Conservation (phyloP, 1,140 invertebrate genomes). For the Drosophila triauraria region DNA sequence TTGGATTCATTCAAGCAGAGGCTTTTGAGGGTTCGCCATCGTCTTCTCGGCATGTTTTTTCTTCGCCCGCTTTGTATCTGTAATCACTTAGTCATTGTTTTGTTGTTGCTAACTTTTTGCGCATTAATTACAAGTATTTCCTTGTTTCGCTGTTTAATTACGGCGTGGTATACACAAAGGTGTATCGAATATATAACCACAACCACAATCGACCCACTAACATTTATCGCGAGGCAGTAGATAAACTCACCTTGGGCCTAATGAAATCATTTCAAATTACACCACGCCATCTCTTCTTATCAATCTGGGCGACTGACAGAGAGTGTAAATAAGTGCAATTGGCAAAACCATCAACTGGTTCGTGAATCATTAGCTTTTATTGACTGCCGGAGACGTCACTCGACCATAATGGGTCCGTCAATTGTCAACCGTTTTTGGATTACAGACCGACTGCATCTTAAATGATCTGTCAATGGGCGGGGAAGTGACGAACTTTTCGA, state of each 20-base stretch:
- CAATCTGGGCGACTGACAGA: conserved; percentile 7
- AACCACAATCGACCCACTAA: conserved; percentile 58
- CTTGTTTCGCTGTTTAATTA: conserved; percentile 59
- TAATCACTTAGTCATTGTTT: conserved; percentile 72
- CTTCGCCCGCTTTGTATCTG: conserved; percentile 58
- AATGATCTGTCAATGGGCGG: conserved; percentile 19
- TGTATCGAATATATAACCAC: conserved; percentile 13
- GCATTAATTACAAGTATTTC: conserved; percentile 75
- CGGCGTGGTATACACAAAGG: conserved; percentile 4
- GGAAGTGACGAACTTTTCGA: conserved; percentile 26
- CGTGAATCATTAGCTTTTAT: conserved; percentile 26
- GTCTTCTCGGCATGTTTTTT: conserved; percentile 24
- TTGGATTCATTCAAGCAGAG: conserved; percentile 60
- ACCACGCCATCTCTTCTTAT: conserved; percentile 25
- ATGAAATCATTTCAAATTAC: conserved; percentile 42
- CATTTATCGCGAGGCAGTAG: conserved; percentile 43
- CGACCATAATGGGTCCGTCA: conserved; percentile 28
- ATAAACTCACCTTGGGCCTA: conserved; percentile 53
- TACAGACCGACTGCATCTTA: conserved; percentile 8
- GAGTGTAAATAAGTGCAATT: conserved; percentile 5
- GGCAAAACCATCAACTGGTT: background rate
- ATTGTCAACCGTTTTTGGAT: conserved; percentile 35
- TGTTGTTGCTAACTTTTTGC: conserved; percentile 56
- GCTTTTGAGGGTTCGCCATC: conserved; percentile 41
- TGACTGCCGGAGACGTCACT: conserved; percentile 23